Evolutionary conservation across 2,113 vertebrate species (phyloP).

Genomic region (Antennarius striatus): DNA sequence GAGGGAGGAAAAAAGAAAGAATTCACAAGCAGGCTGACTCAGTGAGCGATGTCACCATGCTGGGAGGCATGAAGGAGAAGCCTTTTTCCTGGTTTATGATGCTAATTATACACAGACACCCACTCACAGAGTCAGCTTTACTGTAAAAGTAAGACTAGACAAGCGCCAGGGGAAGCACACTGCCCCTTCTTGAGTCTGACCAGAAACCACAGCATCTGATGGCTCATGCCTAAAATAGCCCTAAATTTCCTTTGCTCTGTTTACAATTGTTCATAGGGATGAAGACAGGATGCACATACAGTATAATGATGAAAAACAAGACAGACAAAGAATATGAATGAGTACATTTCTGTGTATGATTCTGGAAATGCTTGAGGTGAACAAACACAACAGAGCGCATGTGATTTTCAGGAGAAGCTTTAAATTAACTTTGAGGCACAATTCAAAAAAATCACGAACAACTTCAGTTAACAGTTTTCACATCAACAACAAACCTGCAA

Average conservation of each 20-base stretch:
- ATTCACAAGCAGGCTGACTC: constrained; percentile 29
- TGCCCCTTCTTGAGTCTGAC: constrained; percentile 45
- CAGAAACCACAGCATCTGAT: constrained; percentile 67
- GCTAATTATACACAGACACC: constrained; percentile 65
- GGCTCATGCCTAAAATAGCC: constrained; percentile 66
- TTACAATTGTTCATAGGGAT: neutral
- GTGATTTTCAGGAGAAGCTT: constrained; percentile 53
- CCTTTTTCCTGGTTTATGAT: constrained; percentile 57
- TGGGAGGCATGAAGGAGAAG: constrained; percentile 40
- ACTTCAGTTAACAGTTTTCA: constrained; percentile 21
- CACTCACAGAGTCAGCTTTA: constrained; percentile 64
- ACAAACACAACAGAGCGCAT: constrained; percentile 35
- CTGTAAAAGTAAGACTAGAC: constrained; percentile 58
- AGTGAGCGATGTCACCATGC: constrained; percentile 56
- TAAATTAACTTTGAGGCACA: constrained; percentile 69
- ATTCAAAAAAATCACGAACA: constrained; percentile 24
- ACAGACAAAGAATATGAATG: neutral
- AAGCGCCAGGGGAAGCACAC: constrained; percentile 57
- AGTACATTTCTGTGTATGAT: constrained; percentile 13
- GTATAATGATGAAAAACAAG: constrained; percentile 1
- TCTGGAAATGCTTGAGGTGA: constrained; percentile 36
- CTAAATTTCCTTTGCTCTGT: too few species aligned
- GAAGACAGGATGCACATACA: constrained; percentile 47
- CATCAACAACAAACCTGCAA: constrained; percentile 14
- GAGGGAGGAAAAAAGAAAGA: constrained; percentile 21